Conservation (phyloP, 1,140 invertebrate genomes). For the Zaprionus ghesquierei region DNA sequence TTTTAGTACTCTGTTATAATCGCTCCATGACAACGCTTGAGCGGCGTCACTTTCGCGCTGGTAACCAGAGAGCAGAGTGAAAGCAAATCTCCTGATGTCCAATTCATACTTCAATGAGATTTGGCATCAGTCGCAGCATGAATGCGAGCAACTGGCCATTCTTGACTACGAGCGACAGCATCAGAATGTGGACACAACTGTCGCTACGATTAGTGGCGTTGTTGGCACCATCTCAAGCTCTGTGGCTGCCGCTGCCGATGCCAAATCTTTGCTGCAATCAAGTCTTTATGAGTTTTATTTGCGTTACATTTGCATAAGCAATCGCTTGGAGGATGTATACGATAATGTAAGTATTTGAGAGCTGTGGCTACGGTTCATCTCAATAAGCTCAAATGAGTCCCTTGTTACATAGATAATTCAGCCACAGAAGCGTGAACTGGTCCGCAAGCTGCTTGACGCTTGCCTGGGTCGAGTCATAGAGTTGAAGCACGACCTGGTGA, state of each 20-base stretch:
- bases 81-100: constrained; percentile 85
- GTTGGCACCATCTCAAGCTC: constrained; percentile 38
- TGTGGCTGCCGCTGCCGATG: constrained; percentile 56
- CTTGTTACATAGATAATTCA: constrained; percentile 87
- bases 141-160: constrained; percentile 86
- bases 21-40: constrained; percentile 28
- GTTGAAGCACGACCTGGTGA: constrained; percentile 92
- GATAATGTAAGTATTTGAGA: constrained; percentile 86
- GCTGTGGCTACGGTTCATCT: not conserved
- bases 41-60: not conserved
- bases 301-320: constrained; percentile 90
- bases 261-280: constrained; percentile 61
- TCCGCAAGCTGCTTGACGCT: constrained; percentile 91
- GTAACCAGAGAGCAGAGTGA: not conserved
- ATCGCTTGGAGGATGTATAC: constrained; percentile 91
- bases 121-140: constrained; percentile 86
- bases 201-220: constrained; percentile 60
- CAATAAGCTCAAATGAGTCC: not conserved
- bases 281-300: constrained; percentile 77
- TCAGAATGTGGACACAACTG: constrained; percentile 74
- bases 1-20: not conserved
- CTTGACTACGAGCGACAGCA: constrained; percentile 86
- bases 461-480: constrained; percentile 91
- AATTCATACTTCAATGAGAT: constrained; percentile 88
- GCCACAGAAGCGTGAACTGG: constrained; percentile 93